Evolutionary conservation across 2,888 invertebrate species (phyloP).

Genomic region (Ormia ochracea): DNA sequence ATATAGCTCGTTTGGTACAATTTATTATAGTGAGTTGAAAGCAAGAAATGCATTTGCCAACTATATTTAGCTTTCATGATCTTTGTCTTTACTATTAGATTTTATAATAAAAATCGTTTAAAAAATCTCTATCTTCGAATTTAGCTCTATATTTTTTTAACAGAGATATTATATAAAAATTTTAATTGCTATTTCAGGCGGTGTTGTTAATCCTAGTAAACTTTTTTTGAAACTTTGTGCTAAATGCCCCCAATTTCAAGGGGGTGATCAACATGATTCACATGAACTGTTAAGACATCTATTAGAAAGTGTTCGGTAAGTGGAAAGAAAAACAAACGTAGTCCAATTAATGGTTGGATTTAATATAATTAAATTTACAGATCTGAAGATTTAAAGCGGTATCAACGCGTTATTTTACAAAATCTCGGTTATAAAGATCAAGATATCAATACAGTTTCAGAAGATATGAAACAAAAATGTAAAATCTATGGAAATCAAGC

Average conservation of each 20-base stretch:
- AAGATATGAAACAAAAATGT: constrained; percentile 84
- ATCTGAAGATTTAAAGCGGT: constrained; percentile 86
- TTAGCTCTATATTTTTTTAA: too few relatives aligned
- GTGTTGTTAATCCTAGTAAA: constrained; percentile 82
- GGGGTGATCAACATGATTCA: constrained; percentile 97
- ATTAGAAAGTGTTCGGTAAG: constrained; percentile 87
- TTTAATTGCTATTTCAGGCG: constrained; percentile 76
- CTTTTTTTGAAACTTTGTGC: constrained; percentile 82
- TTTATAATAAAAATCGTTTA: too few relatives aligned
- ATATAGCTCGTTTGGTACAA: too few relatives aligned
- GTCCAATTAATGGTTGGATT: neutral
- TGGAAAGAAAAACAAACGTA: neutral
- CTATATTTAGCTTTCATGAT: too few relatives aligned
- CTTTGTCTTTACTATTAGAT: too few relatives aligned
- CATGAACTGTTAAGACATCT: constrained; percentile 95
- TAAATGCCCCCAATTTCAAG: constrained; percentile 90
- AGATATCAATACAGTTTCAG: constrained; percentile 86
- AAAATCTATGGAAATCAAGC: constrained; percentile 91
- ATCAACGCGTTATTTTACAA: constrained; percentile 87
- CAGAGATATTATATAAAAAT: too few relatives aligned
- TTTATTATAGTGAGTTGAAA: too few relatives aligned
- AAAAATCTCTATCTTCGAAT: too few relatives aligned
- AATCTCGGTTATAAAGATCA: constrained; percentile 86
- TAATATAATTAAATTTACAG: constrained; percentile 65
- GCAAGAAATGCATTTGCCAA: too few relatives aligned